These are phyloP conservation scores for Orycteropus afer DNA, from an alignment of 2,113 vertebrate species.

Conservation along the genomic window DNA sequence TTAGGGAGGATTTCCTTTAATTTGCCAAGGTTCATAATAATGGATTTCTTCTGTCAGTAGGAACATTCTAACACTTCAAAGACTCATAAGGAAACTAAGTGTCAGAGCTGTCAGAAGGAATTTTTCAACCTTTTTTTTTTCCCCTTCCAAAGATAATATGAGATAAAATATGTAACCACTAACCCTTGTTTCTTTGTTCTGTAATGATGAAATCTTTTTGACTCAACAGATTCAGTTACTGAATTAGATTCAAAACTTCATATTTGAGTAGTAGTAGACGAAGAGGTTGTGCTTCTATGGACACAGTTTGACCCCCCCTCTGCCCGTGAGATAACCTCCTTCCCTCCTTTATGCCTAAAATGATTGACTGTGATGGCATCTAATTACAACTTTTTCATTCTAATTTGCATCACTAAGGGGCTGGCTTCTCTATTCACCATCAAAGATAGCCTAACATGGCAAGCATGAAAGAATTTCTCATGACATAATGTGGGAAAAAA, in stretches of 20 bases:
- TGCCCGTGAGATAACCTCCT: background rate
- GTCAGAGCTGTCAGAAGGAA: background rate
- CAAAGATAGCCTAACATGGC: conserved; percentile 44
- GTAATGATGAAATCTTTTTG: background rate
- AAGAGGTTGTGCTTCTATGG: conserved; percentile 52
- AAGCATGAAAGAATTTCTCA: conserved; percentile 58
- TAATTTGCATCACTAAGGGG: conserved; percentile 73
- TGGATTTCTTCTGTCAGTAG: background rate
- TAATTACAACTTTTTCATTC: conserved; percentile 66
- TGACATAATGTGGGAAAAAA: conserved; percentile 67
- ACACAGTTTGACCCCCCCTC: conserved; percentile 25
- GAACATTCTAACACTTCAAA: background rate
- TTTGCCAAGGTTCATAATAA: background rate
- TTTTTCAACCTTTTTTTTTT: background rate
- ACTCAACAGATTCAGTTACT: background rate
- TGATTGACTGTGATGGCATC: conserved; percentile 72
- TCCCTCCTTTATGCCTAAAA: background rate
- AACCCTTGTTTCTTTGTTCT: background rate
- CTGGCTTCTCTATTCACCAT: conserved; percentile 49
- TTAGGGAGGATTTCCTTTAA: background rate
- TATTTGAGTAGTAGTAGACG: conserved; percentile 25
- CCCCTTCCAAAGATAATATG: background rate
- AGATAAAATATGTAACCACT: background rate
- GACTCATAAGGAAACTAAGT: background rate
- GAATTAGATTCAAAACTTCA: background rate